Percentiles rank a stretch among this genome's conserved stretches.
These are phyloP conservation scores for Cydia strobilella DNA, from an alignment of 1,140 invertebrate species.

Conservation along the genomic window DNA sequence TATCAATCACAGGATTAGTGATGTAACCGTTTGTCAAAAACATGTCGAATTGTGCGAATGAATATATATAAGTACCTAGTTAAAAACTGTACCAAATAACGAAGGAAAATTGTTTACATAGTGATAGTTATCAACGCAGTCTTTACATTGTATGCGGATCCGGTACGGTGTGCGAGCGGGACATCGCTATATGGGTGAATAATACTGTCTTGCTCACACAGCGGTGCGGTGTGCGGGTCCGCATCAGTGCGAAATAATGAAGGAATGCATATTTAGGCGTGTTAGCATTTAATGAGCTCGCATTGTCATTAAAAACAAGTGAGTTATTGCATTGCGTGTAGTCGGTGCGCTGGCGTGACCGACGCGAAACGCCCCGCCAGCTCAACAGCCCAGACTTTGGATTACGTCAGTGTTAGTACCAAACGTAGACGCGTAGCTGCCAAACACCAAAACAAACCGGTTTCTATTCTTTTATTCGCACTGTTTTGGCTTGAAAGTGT, in stretches of 20 bases:
- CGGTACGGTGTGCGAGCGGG: too few relatives aligned
- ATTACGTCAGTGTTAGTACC: constrained; percentile 72
- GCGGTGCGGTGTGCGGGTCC: too few relatives aligned
- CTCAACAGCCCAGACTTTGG: constrained; percentile 42
- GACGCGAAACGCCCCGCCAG: constrained; percentile 44
- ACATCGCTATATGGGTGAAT: too few relatives aligned
- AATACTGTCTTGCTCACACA: too few relatives aligned
- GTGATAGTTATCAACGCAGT: constrained; percentile 35
- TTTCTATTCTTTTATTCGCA: neutral
- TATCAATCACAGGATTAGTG: too few relatives aligned
- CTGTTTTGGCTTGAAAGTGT: neutral
- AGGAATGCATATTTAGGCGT: constrained; percentile 16
- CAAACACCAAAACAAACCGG: constrained; percentile 29
- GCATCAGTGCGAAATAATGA: neutral
- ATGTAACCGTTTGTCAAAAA: too few relatives aligned
- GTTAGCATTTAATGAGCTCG: constrained; percentile 1
- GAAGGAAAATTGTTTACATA: constrained; percentile 40
- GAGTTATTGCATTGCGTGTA: constrained; percentile 46
- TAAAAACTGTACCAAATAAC: constrained; percentile 4
- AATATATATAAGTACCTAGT: too few relatives aligned
- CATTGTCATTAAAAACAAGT: constrained; percentile 59
- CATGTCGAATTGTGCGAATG: neutral
- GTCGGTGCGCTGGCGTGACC: constrained; percentile 44
- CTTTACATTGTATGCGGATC: too few relatives aligned
- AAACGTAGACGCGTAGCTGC: constrained; percentile 2